A percentile compares a stretch with the other conserved stretches of the same genome.
Evolutionary conservation across 2,888 invertebrate species (phyloP).

Genomic region (Papilio elwesi): DNA sequence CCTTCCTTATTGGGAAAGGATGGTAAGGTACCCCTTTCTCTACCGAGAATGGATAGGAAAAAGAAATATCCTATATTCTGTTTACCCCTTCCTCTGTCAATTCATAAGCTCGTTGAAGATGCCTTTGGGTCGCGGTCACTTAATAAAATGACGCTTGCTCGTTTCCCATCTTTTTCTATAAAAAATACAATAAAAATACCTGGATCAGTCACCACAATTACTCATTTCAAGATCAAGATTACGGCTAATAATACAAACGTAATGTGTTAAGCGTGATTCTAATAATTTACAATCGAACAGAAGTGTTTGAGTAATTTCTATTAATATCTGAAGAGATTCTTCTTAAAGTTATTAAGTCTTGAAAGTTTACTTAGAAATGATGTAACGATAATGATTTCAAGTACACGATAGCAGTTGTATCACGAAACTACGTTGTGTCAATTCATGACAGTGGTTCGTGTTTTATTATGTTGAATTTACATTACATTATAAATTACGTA

Average conservation of each 20-base stretch:
- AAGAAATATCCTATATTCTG: no score
- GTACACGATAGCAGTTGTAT: background rate
- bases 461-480: background rate
- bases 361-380: conserved; percentile 12
- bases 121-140: no score
- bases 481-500: background rate
- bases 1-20: no score
- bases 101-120: no score
- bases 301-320: conserved; percentile 17
- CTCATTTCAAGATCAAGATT: conserved; percentile 14
- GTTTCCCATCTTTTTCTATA: background rate
- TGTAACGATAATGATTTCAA: conserved; percentile 7
- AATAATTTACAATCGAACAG: conserved; percentile 15
- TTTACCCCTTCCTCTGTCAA: no score
- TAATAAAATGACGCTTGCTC: no score
- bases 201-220: background rate
- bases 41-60: no score
- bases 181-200: background rate
- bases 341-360: conserved; percentile 25
- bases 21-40: no score
- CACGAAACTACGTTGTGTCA: background rate
- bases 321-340: conserved; percentile 29
- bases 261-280: conserved; percentile 6
- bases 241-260: background rate
- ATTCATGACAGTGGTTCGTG: background rate